Percentiles rank a stretch among this genome's conserved stretches.
Conservation (phyloP, 2,888 invertebrate genomes). For the Andrena fulva region DNA sequence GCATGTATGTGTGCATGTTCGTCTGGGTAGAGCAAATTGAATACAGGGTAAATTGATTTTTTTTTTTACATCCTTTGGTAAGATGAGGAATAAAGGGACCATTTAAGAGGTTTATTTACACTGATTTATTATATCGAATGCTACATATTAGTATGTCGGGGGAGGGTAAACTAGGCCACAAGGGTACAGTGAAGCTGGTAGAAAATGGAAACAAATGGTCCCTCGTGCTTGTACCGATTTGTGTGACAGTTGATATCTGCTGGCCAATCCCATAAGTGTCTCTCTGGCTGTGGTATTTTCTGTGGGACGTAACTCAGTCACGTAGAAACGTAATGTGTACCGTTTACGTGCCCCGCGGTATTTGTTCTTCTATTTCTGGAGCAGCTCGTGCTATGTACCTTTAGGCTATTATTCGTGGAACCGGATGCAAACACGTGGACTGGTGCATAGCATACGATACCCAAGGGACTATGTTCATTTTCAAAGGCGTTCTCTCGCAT, state of each 20-base stretch:
- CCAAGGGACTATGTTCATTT: constrained; percentile 42
- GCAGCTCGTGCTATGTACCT: constrained; percentile 39
- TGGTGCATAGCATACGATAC: constrained; percentile 20
- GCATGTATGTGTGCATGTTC: not conserved
- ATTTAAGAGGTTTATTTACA: no score
- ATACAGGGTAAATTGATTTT: no score
- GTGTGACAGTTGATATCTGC: constrained; percentile 12
- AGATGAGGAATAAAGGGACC: no score
- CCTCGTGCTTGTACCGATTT: constrained; percentile 2
- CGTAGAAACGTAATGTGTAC: constrained; percentile 73
- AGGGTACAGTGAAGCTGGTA: no score
- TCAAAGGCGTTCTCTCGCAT: not conserved
- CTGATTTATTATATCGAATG: no score
- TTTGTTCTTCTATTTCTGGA: constrained; percentile 61
- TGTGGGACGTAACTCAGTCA: constrained; percentile 62
- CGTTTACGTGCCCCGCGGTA: constrained; percentile 71
- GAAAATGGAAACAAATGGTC: constrained; percentile 17
- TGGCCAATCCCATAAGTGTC: constrained; percentile 22
- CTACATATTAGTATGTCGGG: no score
- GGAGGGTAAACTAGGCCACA: no score
- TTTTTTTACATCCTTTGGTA: no score
- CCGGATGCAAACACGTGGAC: constrained; percentile 33
- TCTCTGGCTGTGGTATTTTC: constrained; percentile 43
- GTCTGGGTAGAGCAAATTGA: no score
- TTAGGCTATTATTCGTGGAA: constrained; percentile 42